phyloP scores from a whole-genome alignment of 2,113 vertebrate species.

The Zingel zingel region DNA sequence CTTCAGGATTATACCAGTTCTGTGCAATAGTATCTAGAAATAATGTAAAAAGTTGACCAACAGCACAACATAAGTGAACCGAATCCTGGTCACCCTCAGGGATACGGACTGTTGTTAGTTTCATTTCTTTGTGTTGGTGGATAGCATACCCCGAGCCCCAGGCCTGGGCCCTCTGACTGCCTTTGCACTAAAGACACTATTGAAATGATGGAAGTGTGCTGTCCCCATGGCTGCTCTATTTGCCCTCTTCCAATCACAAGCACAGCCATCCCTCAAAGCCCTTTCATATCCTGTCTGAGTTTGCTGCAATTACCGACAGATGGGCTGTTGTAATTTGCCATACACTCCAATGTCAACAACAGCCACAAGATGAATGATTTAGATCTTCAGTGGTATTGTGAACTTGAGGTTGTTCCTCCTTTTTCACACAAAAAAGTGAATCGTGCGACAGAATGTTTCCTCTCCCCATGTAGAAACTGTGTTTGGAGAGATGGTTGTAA shows the following conservation, averaged over 20 bases:
- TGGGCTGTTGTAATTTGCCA: conserved; percentile 77
- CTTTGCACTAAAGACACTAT: conserved; percentile 58
- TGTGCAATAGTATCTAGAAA: conserved; percentile 28
- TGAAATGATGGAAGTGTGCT: conserved; percentile 69
- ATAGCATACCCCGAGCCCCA: conserved; percentile 32
- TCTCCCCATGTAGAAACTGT: conserved; percentile 42
- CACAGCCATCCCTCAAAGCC: conserved; percentile 74
- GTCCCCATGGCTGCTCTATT: conserved; percentile 60
- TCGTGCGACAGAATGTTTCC: conserved; percentile 28
- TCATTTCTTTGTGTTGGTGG: conserved; percentile 50
- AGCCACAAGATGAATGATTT: conserved; percentile 70
- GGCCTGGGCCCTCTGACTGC: conserved; percentile 44
- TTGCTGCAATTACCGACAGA: conserved; percentile 80
- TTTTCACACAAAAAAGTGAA: conserved; percentile 53
- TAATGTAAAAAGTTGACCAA: conserved; percentile 25
- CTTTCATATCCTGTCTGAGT: conserved; percentile 79
- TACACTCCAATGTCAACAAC: conserved; percentile 77
- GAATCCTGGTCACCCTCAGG: conserved; percentile 38
- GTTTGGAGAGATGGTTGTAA: conserved; percentile 57
- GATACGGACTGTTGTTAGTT: conserved; percentile 41
- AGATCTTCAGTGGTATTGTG: conserved; percentile 60
- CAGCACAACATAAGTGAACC: conserved; percentile 32
- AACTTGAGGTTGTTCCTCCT: conserved; percentile 44
- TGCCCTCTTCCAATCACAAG: conserved; percentile 65
- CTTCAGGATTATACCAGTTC: conserved; percentile 7